phyloP scores from a whole-genome alignment of 2,113 vertebrate genomes.

The Agapornis roseicollis region DNA sequence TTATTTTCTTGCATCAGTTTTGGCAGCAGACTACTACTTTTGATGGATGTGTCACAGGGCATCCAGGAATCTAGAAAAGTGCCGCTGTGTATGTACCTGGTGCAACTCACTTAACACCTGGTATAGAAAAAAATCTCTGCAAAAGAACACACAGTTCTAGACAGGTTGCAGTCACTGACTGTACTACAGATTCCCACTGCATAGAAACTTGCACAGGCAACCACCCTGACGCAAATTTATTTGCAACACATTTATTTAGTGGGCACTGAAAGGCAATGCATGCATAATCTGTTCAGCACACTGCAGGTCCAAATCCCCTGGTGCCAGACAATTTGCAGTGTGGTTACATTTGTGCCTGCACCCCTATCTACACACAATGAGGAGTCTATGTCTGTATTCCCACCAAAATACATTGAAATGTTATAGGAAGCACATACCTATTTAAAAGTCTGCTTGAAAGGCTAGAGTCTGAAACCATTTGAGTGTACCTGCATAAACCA shows the following conservation, averaged over 20 bases:
- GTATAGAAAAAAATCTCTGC: neutral
- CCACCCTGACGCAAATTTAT: neutral
- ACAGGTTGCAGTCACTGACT: neutral
- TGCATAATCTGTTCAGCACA: neutral
- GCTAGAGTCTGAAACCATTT: neutral
- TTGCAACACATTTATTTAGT: neutral
- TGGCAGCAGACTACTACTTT: neutral
- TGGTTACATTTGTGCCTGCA: neutral
- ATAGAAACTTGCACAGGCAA: neutral
- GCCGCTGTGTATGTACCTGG: fast-evolving
- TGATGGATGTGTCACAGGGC: neutral
- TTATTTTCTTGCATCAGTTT: neutral
- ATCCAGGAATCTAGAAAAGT: neutral
- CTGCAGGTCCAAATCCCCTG: neutral
- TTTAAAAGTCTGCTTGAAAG: neutral
- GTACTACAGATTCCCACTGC: neutral
- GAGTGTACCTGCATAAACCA: neutral
- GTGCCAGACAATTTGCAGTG: neutral
- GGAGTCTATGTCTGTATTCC: neutral
- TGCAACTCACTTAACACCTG: neutral
- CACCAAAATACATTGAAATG: neutral
- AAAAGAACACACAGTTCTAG: neutral
- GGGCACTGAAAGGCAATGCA: neutral
- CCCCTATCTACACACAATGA: neutral
- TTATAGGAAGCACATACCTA: neutral